Base-by-base conservation (phyloP, 1,140 invertebrate genomes). In the Pemphigus obesinymphae region DNA sequence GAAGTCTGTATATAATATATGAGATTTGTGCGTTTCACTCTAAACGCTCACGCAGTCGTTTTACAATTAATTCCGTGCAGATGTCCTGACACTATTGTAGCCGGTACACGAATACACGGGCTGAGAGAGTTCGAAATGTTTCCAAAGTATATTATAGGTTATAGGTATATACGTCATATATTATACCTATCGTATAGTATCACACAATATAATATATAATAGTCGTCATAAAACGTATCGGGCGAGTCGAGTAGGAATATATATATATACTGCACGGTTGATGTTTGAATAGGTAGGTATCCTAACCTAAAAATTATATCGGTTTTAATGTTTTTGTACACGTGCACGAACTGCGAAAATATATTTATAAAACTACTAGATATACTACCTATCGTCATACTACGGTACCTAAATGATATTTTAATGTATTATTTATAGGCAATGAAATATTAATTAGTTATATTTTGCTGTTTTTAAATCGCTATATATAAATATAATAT, bases 71-170 rank as follows among this genome's bases (percentile, higher is more conserved):
- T 50, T 76, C 45, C 73, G 31, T 76, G 45, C 48, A 53, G 37
- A 55, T 53, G 43, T 73, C 73, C 34, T 23, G 66, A 68, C 66
- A 68, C 66, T n/a, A n/a, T 68, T 13, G 34, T 68, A 40, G n/a
- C n/a, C n/a, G 34, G 31, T 68, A 68, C 66, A 68, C n/a, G 34
- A 68, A 23, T 68, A 68, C 66, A 68, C 23, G 37, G 20, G 34
- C 43, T 23, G 34, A 40, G 34, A 40, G 66, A 68, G 20, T 68
- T 40, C 29, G n/a, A 61, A n/a, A 63, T 63, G 61, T 31, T 34
- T 34, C 61, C 15, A 58, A 34, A 63, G 29, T 31, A 63, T 63
- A 40, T 40, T 61, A 15, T 31, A 3, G 23, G 6, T 50, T 26
- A 58, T 26, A 58, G 11, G n/a, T 58, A 15, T 26, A 23, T 58